phyloP scores from a whole-genome alignment of 2,797 vertebrate species.

The Pseudomugil gertrudae region DNA sequence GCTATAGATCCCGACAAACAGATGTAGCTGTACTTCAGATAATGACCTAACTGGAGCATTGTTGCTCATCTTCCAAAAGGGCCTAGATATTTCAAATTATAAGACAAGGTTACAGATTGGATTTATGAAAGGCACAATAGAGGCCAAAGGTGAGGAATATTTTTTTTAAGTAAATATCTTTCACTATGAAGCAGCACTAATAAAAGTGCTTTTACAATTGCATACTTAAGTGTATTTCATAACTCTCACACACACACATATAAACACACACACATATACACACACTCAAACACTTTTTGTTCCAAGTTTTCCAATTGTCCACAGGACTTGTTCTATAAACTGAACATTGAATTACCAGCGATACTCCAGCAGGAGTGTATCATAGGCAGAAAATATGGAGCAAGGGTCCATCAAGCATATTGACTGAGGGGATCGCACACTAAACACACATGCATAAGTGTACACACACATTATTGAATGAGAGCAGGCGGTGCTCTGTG shows the following conservation, averaged over 20 bases:
- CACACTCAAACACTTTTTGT: neutral
- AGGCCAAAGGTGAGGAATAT: slow-evolving; percentile 9
- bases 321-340: slow-evolving; percentile 55
- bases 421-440: slow-evolving; percentile 51
- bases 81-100: slow-evolving; percentile 28
- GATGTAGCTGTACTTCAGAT: slow-evolving; percentile 21
- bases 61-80: slow-evolving; percentile 9
- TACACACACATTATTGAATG: slow-evolving; percentile 68
- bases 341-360: slow-evolving; percentile 63
- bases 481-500: slow-evolving; percentile 55
- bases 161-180: slow-evolving; percentile 15
- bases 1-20: slow-evolving; percentile 17
- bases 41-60: slow-evolving; percentile 9
- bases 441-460: slow-evolving; percentile 29
- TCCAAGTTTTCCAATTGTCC: slow-evolving; percentile 30
- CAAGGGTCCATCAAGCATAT: slow-evolving; percentile 64
- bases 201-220: slow-evolving; percentile 8
- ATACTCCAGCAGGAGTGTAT: slow-evolving; percentile 58
- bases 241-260: too few relatives aligned
- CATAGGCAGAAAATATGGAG: slow-evolving; percentile 58
- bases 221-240: slow-evolving; percentile 18
- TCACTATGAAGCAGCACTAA: slow-evolving; percentile 9
- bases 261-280: slow-evolving; percentile 8
- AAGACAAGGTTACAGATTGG: slow-evolving; percentile 7
- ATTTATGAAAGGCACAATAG: slow-evolving; percentile 13